phyloP scores from a whole-genome alignment of 2,113 vertebrate genomes.

The Chiloscyllium plagiosum region DNA sequence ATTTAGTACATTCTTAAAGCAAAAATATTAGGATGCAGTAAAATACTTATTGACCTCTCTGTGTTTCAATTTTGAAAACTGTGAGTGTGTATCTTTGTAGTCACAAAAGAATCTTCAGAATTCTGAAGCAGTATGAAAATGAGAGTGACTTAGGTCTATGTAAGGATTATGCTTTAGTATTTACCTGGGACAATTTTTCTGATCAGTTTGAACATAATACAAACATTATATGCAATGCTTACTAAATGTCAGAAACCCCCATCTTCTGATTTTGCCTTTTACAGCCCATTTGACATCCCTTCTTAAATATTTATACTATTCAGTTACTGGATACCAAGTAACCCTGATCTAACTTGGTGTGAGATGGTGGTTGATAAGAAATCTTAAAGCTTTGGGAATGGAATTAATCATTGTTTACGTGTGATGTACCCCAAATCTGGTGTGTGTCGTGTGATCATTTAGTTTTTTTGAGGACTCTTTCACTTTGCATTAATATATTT shows the following conservation, averaged over 20 bases:
- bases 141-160: not conserved
- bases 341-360: not conserved
- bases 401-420: not conserved
- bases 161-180: not conserved
- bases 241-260: not conserved
- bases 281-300: not conserved
- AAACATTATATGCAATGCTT: not conserved
- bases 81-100: not conserved
- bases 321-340: not conserved
- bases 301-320: slow-evolving; percentile 3
- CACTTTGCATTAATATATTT: not conserved
- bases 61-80: not conserved
- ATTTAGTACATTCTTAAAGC: not conserved
- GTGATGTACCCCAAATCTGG: not conserved
- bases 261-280: slow-evolving; percentile 7
- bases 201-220: not conserved
- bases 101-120: not conserved
- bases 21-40: not conserved
- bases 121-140: not conserved
- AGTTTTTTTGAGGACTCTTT: not conserved
- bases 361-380: not conserved
- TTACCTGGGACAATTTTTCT: not conserved
- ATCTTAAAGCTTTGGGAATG: not conserved
- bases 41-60: not conserved
- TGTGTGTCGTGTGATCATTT: not conserved